Conservation (phyloP, 2,888 invertebrate genomes). For the Agonopterix alstromeriana region DNA sequence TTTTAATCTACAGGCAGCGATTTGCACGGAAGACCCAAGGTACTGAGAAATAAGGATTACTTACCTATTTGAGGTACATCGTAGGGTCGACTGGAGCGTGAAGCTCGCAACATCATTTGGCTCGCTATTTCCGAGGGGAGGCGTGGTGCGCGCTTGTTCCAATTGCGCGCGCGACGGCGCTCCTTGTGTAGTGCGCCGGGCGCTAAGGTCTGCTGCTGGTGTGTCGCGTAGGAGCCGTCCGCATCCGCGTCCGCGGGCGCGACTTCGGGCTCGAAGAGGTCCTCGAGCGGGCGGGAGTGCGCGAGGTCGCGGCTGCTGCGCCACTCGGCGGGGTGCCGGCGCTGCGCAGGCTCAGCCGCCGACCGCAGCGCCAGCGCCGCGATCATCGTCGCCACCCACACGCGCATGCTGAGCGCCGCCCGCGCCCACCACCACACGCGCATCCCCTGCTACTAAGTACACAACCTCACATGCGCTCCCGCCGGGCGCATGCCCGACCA, state of each 20-base stretch:
- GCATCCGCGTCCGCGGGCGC: conserved; percentile 19
- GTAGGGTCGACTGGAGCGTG: conserved; percentile 85
- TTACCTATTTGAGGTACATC: conserved; percentile 92
- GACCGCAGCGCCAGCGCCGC: conserved; percentile 63
- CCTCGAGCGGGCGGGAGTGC: conserved; percentile 52
- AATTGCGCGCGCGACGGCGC: conserved; percentile 47
- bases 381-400: conserved; percentile 58
- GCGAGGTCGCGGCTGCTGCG: conserved; percentile 46
- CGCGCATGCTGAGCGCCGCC: conserved; percentile 57
- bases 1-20: no score
- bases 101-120: conserved; percentile 87
- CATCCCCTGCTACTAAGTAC: conserved; percentile 63
- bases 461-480: conserved; percentile 46
- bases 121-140: conserved; percentile 79
- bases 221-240: conserved; percentile 31
- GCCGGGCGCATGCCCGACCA: conserved; percentile 61
- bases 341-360: conserved; percentile 52
- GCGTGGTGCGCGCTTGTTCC: conserved; percentile 51
- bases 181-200: conserved; percentile 49
- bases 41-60: conserved; percentile 27
- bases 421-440: conserved; percentile 45
- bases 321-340: conserved; percentile 47
- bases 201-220: conserved; percentile 18
- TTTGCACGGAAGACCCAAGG: no score
- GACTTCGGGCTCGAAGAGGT: conserved; percentile 56